Evolutionary conservation across 2,113 vertebrate genomes (phyloP).

Genomic region (Porphyrio hochstetteri): DNA sequence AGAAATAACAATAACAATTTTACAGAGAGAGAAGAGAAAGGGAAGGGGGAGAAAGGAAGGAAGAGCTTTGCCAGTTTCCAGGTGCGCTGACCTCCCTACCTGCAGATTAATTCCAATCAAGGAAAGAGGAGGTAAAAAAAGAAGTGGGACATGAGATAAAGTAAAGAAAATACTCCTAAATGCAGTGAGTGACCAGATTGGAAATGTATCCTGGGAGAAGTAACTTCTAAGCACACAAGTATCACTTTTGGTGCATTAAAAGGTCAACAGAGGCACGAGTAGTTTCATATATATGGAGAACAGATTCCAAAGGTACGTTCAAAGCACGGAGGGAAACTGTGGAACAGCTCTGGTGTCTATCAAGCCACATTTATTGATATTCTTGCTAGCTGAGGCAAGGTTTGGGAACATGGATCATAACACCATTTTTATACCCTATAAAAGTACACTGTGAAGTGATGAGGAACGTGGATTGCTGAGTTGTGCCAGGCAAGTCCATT

Average conservation of each 20-base stretch:
- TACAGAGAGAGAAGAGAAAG: not conserved
- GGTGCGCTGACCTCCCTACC: not conserved
- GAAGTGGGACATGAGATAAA: not conserved
- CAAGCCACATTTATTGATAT: constrained; percentile 56
- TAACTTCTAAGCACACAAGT: not conserved
- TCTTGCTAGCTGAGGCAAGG: constrained; percentile 45
- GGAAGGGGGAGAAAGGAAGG: not conserved
- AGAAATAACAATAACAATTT: constrained; percentile 14
- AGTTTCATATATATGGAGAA: not conserved
- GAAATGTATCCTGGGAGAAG: not conserved
- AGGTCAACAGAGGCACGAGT: not conserved
- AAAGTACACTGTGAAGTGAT: constrained; percentile 41
- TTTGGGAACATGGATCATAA: constrained; percentile 63
- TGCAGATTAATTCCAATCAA: not conserved
- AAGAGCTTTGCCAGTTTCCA: not conserved
- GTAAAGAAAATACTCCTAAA: not conserved
- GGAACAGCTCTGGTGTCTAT: constrained; percentile 48
- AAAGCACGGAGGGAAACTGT: not conserved
- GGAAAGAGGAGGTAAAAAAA: not conserved
- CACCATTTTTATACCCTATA: constrained; percentile 65
- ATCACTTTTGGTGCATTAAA: not conserved
- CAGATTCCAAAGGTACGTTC: not conserved
- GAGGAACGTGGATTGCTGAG: constrained; percentile 39
- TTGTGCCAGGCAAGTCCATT: constrained; percentile 26
- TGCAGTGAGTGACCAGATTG: not conserved